These are phyloP conservation scores for Verasper variegatus DNA, from an alignment of 2,113 vertebrate genomes.

Conservation along the genomic window DNA sequence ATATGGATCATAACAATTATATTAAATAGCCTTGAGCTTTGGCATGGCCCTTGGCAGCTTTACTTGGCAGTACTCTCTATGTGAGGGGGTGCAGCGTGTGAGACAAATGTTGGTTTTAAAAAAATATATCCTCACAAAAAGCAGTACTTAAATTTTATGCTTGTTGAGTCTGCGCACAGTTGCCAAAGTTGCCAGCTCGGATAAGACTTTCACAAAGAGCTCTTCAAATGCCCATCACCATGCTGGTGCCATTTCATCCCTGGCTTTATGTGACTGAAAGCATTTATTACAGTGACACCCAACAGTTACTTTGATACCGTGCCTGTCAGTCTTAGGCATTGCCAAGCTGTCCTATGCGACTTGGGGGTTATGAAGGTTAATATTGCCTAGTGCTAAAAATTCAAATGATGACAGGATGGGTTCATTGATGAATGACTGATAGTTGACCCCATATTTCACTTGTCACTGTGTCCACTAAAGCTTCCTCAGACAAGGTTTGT, in stretches of 20 bases:
- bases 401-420: constrained; percentile 77
- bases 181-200: constrained; percentile 32
- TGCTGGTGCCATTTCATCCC: constrained; percentile 67
- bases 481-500: constrained; percentile 75
- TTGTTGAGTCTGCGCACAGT: constrained; percentile 41
- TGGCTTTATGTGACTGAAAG: constrained; percentile 73
- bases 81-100: constrained; percentile 22
- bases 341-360: constrained; percentile 64
- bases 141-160: constrained; percentile 38
- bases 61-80: constrained; percentile 32
- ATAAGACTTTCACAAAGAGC: constrained; percentile 71
- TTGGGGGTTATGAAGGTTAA: constrained; percentile 77
- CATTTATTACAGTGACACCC: constrained; percentile 80
- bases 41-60: constrained; percentile 36
- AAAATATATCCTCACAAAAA: constrained; percentile 38
- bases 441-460: constrained; percentile 80
- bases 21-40: constrained; percentile 63
- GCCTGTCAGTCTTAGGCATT: constrained; percentile 76
- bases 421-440: constrained; percentile 81
- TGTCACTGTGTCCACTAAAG: constrained; percentile 75
- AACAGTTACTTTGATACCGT: constrained; percentile 76
- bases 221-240: constrained; percentile 56
- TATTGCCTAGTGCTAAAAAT: constrained; percentile 75
- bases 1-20: constrained; percentile 64
- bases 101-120: constrained; percentile 46